These are phyloP conservation scores for Pollenia angustigena DNA, from an alignment of 2,888 invertebrate species.

Conservation along the genomic window DNA sequence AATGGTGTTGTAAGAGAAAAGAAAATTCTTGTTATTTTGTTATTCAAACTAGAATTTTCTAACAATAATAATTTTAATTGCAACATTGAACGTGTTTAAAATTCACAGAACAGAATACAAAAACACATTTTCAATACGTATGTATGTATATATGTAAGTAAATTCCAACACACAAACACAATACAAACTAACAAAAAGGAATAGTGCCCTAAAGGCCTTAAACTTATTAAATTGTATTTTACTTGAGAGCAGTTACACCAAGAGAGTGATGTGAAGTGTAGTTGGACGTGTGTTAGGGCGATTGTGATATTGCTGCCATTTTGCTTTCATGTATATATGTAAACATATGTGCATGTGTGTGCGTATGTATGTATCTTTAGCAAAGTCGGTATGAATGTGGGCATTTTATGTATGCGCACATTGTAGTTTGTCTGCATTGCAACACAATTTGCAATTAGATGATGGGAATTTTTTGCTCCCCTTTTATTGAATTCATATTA, in stretches of 20 bases:
- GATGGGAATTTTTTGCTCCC: background rate
- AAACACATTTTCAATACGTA: too few species aligned
- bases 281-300: background rate
- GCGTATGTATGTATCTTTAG: too few species aligned
- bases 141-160: too few species aligned
- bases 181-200: background rate
- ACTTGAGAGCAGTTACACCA: background rate
- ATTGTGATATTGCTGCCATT: background rate
- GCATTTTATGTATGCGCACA: background rate
- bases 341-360: background rate
- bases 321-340: background rate
- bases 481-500: too few species aligned
- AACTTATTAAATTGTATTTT: slow-evolving; percentile 18
- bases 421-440: slow-evolving; percentile 54
- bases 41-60: background rate
- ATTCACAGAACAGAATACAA: background rate
- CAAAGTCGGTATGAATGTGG: background rate
- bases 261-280: background rate
- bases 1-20: background rate
- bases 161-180: background rate
- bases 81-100: slow-evolving; percentile 33
- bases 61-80: slow-evolving; percentile 36
- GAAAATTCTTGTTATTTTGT: background rate
- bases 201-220: background rate
- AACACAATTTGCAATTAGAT: slow-evolving; percentile 60